Evolutionary conservation across 2,888 invertebrate genomes (phyloP), one percentile per base, ranked within the genome.

Genomic region (Xestoiulus laeticollis): DNA sequence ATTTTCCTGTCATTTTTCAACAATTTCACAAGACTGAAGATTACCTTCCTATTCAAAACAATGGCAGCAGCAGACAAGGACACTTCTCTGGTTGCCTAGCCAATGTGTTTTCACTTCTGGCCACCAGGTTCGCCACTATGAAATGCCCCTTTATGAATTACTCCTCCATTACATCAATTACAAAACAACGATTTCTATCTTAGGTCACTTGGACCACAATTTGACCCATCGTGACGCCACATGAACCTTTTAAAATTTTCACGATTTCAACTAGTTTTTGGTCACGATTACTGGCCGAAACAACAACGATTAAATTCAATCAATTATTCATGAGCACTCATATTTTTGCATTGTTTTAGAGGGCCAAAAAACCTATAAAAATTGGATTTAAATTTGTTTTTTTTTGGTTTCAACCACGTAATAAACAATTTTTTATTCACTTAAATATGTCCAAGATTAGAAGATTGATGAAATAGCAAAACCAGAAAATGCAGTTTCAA

Each of bases 271-370:
- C 78, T 78, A 30, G 78, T 78, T 78, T 68, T 78, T 78, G 30
- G 78, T 78, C 78, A 78, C 78, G 78, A 78, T 30, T 30, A 10
- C 68, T 22, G 1, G 2, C 59, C 5, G 12, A 14, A 14, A 1
- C 1, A 59, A 59, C 5, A 5, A n/a, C 78, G 78, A 78, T 78
- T 78, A 78, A 78, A 78, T 78, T 26, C 30, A 30, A 78, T 78
- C 78, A 30, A 78, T 78, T 78, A 78, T 78, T 78, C 78, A 78
- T 78, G 78, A 78, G 78, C 78, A 78, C 78, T 78, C 30, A 78
- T 78, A 14, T 78, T 78, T 78, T 30, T 5, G 22, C 22, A 22
- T 68, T 68, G 22, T 68, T n/a, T 5, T 5, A 5, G 78, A 30
- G 30, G 78, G 78, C 30, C 26, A 30, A 78, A 78, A 22, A 30